Evolutionary conservation across 2,113 vertebrate species (phyloP).

Genomic region (Elephas maximus): DNA sequence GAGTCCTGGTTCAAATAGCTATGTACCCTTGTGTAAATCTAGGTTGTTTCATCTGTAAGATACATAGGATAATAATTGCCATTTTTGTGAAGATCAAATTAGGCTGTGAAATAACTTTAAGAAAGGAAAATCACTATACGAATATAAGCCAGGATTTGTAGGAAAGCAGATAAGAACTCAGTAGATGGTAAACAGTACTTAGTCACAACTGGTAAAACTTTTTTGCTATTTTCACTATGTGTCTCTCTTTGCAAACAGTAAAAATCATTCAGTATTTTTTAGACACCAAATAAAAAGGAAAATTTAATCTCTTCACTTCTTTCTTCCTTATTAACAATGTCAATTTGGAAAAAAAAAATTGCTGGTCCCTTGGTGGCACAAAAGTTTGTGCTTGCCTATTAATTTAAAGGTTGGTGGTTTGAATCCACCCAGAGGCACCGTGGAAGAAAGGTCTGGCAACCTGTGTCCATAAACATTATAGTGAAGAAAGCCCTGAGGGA

Average conservation of each 20-base stretch:
- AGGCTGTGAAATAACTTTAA: background rate
- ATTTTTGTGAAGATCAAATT: background rate
- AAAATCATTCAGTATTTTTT: background rate
- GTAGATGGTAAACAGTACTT: background rate
- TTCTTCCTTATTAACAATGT: background rate
- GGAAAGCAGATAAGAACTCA: background rate
- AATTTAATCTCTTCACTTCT: background rate
- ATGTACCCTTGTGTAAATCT: background rate
- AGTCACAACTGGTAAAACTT: background rate
- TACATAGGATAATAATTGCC: background rate
- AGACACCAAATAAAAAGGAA: background rate
- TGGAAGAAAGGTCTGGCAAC: too few relatives aligned
- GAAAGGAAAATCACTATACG: background rate
- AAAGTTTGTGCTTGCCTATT: too few relatives aligned
- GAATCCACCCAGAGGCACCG: too few relatives aligned
- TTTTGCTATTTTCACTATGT: background rate
- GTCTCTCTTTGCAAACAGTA: background rate
- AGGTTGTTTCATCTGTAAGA: background rate
- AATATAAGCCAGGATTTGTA: background rate
- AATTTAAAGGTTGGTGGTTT: too few relatives aligned
- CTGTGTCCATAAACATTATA: too few relatives aligned
- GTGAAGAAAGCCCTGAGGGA: too few relatives aligned
- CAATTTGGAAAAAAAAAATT: background rate
- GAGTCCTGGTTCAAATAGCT: background rate
- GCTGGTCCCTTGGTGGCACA: background rate